Conservation (phyloP, 2,888 invertebrate species). For the Gymnosoma rotundatum region DNA sequence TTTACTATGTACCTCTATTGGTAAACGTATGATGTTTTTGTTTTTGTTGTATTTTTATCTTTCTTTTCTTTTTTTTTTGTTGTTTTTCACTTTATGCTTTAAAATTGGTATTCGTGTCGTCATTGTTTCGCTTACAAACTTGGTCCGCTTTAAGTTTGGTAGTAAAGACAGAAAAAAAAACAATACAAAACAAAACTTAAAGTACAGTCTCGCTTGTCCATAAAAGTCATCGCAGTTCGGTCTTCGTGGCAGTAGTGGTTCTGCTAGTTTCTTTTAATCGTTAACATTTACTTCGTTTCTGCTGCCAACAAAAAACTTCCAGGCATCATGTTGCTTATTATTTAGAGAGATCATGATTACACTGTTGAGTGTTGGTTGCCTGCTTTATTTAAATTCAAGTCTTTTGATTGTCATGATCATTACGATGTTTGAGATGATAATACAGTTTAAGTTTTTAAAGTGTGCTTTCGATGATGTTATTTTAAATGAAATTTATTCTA, state of each 20-base stretch:
- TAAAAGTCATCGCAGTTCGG: slow-evolving; percentile 27
- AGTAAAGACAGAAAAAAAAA: slow-evolving; percentile 9
- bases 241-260: slow-evolving; percentile 40
- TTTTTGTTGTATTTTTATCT: neutral
- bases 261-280: slow-evolving; percentile 51
- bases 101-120: slow-evolving; percentile 70
- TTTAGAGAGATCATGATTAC: slow-evolving; percentile 53
- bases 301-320: slow-evolving; percentile 52
- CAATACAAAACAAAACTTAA: slow-evolving; percentile 24
- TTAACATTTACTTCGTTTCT: slow-evolving; percentile 25
- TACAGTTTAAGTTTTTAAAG: slow-evolving; percentile 32
- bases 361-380: slow-evolving; percentile 14
- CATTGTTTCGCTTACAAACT: slow-evolving; percentile 73
- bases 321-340: slow-evolving; percentile 64
- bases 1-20: neutral
- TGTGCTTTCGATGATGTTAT: neutral
- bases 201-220: slow-evolving; percentile 67
- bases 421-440: slow-evolving; percentile 48
- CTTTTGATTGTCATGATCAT: slow-evolving; percentile 14
- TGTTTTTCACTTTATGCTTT: slow-evolving; percentile 13
- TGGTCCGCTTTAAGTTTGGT: slow-evolving; percentile 68
- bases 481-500: neutral
- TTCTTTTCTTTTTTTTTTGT: slow-evolving; percentile 5
- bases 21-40: slow-evolving; percentile 11
- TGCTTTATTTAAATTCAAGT: slow-evolving; percentile 47